Evolutionary conservation across 1,140 invertebrate genomes (phyloP), one percentile per base, ranked within the genome.

Genomic region (Drosophila murphyi): DNA sequence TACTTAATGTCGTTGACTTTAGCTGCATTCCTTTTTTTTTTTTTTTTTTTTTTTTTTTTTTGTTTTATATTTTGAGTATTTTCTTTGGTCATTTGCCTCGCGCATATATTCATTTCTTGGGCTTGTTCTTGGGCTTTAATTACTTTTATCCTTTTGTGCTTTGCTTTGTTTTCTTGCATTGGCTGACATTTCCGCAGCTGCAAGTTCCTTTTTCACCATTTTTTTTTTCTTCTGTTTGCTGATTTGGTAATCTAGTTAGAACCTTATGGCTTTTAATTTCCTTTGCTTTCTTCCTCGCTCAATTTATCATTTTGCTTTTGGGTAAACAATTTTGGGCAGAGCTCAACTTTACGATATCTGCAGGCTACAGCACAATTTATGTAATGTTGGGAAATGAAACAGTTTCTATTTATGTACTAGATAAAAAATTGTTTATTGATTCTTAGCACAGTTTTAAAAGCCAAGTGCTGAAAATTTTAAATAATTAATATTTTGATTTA

Each of bases 191-290:
- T 86, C 70, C 76, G 80, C 72, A 52, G 37, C 52, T 73, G 60
- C 71, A 59, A 60, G n/a, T 54, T 77, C 64, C 32, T 47, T 64
- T 73, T 41, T 55, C 48, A 37, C 43, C n/a, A 31, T 45, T 68
- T 68, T 59, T 70, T 47, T 71, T 65, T 43, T 51, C 45, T 7
- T 59, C 50, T 68, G 29, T 71, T 79, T 67, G 35, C 43, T 55
- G 54, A 80, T 78, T 78, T 70, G 56, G 70, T 80, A 74, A 87
- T 87, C 80, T 88, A 72, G 70, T 83, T 88, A 48, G 48, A 55
- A 57, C 85, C 83, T 88, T 89, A 83, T 89, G 85, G 64, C 77
- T 80, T 88, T 88, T 88, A 88, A 88, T 88, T 88, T 88, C 85
- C 83, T 89, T 82, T 69, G 54, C 86, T 79, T 52, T 71, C 54